Evolutionary conservation across 1,140 invertebrate species (phyloP), one percentile per base, ranked within the genome.

Genomic region (Tetragonula clypearis): DNA sequence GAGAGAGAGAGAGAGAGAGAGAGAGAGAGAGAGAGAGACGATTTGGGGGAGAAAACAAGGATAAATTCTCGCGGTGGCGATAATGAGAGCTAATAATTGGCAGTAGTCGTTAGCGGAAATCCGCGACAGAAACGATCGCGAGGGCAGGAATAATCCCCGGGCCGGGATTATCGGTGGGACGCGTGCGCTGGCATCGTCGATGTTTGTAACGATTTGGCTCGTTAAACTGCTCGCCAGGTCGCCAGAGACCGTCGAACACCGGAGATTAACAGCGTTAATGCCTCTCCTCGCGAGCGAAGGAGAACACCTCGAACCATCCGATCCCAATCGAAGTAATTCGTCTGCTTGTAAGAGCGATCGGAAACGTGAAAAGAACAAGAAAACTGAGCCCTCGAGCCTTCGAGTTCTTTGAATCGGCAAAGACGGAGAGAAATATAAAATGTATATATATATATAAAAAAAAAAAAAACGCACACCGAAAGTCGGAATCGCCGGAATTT

Each of bases 81-180:
- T 89, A 89, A 89, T 83, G 81, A 88, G 74, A 88, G 86, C 73
- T 88, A 88, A 88, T 82, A 85, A 88, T 88, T 84, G 62, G 65
- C 62, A 35, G 66, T 85, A 85, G 82, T 85, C 86, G 79, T 88
- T 85, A 82, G 86, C 82, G 82, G 86, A 88, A 88, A 68, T 88
- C 74, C 74, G 86, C 84, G 86, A 87, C 86, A 62, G 76, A 62
- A 62, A 74, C 86, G 79, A 80, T 87, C 81, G 72, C 35, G 49
- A 17, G 77, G 58, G 26, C 30, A 80, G 87, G 71, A 76, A 58
- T 88, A 88, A 88, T 55, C 15, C 69, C 5, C 41, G n/a, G 23
- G 14, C 23, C 6, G 41, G n/a, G 69, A 72, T 72, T 72, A 72
- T 72, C 0, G 69, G 41, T 14, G 68, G 35, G 14, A 41, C 69